phyloP scores from a whole-genome alignment of 2,113 vertebrate species.

The Eulemur rufifrons region DNA sequence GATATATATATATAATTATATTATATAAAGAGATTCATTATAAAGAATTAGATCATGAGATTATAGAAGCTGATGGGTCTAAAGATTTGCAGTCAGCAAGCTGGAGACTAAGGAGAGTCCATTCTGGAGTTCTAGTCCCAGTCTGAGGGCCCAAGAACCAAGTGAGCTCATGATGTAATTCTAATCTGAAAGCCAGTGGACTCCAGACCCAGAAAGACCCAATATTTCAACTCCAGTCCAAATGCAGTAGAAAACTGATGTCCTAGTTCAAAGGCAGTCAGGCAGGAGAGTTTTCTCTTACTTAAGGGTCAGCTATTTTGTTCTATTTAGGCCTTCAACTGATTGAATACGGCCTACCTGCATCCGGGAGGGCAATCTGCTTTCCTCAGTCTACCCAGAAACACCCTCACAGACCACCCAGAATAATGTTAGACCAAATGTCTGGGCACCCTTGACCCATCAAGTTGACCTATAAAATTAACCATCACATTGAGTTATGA shows the following conservation, averaged over 20 bases:
- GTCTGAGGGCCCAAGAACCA: neutral
- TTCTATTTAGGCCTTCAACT: neutral
- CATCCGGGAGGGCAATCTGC: neutral
- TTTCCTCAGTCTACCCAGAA: neutral
- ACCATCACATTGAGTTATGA: neutral
- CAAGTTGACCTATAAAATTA: neutral
- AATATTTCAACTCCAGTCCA: too few relatives aligned
- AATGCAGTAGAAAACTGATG: neutral
- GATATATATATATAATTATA: neutral
- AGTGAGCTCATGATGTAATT: neutral
- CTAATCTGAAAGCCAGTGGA: neutral
- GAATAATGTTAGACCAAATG: neutral
- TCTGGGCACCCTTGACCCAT: too few relatives aligned
- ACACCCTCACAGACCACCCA: neutral
- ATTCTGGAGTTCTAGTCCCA: neutral
- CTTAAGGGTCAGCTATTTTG: neutral
- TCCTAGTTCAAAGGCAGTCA: neutral
- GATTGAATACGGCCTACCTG: too few relatives aligned
- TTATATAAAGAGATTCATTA: neutral
- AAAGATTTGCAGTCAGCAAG: neutral
- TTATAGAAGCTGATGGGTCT: neutral
- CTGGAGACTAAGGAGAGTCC: neutral
- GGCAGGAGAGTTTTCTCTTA: neutral
- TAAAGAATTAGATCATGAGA: neutral
- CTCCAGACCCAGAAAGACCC: neutral